Evolutionary conservation across 2,113 vertebrate genomes (phyloP).

Genomic region (Montifringilla adamsi): DNA sequence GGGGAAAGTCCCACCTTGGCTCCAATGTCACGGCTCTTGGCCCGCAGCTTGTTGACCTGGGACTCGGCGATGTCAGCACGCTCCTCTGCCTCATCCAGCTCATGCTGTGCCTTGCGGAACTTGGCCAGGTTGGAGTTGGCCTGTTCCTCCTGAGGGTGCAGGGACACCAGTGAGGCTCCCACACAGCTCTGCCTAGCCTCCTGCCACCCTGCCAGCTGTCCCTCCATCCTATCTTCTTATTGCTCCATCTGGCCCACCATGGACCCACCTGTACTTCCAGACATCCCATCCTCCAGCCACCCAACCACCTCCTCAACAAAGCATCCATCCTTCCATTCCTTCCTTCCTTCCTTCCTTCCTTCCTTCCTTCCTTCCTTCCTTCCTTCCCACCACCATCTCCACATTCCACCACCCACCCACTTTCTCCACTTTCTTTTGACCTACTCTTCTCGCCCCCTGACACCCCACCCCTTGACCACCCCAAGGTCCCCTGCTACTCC

Average conservation of each 20-base stretch:
- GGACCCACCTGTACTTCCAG: background rate
- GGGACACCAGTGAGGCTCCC: background rate
- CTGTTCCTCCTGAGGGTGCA: background rate
- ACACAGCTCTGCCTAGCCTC: background rate
- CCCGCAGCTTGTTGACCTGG: constrained; percentile 4
- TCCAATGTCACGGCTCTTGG: background rate
- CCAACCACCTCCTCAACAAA: background rate
- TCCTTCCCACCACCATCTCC: background rate
- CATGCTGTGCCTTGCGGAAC: background rate
- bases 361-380: background rate
- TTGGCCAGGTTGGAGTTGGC: background rate
- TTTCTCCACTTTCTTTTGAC: background rate
- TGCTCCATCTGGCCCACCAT: background rate
- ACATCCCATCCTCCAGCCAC: background rate
- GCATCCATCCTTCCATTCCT: background rate
- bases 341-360: background rate
- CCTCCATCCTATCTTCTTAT: background rate
- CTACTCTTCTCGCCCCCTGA: background rate
- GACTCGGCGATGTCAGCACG: background rate
- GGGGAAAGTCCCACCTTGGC: background rate
- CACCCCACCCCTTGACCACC: fast-evolving
- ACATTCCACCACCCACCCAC: background rate
- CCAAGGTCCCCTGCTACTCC: background rate
- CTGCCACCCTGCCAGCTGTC: background rate
- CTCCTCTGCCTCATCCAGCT: background rate